Percentiles rank a stretch among this genome's conserved stretches.
Evolutionary conservation across 1,140 invertebrate species (phyloP).

Genomic region (Pseudobourletiella spinata): DNA sequence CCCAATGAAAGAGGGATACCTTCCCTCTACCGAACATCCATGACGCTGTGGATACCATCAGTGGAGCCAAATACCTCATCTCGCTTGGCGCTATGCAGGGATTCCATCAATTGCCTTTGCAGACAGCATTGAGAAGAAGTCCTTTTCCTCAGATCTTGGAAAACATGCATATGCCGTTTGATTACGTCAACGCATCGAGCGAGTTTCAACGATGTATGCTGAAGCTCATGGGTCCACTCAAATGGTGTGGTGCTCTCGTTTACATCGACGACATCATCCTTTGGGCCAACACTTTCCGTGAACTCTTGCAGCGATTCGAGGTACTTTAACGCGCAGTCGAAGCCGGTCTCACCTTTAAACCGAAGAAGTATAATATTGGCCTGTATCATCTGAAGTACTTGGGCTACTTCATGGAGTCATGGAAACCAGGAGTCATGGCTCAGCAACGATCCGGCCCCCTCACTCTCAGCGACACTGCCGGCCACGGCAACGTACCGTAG

Average conservation of each 20-base stretch:
- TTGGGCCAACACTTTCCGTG: background rate
- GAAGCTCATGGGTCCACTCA: background rate
- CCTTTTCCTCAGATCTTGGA: background rate
- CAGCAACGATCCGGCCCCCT: too few species aligned
- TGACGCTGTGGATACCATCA: background rate
- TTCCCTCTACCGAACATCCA: background rate
- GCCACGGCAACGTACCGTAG: too few species aligned
- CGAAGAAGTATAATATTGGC: background rate
- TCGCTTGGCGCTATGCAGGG: background rate
- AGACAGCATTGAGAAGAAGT: background rate
- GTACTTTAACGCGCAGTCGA: background rate
- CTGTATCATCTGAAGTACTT: background rate
- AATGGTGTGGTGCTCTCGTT: background rate
- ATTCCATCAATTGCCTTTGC: background rate
- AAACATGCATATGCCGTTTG: background rate
- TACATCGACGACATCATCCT: background rate
- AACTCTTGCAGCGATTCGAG: background rate
- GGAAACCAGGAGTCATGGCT: too few species aligned
- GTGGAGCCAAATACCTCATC: background rate
- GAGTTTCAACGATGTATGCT: background rate
- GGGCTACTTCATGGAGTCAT: background rate
- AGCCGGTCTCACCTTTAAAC: background rate
- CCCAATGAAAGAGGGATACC: background rate
- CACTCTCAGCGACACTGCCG: too few species aligned
- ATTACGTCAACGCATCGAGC: background rate